Conservation (phyloP, 2,888 invertebrate genomes). For the Diplazon laetatorius region DNA sequence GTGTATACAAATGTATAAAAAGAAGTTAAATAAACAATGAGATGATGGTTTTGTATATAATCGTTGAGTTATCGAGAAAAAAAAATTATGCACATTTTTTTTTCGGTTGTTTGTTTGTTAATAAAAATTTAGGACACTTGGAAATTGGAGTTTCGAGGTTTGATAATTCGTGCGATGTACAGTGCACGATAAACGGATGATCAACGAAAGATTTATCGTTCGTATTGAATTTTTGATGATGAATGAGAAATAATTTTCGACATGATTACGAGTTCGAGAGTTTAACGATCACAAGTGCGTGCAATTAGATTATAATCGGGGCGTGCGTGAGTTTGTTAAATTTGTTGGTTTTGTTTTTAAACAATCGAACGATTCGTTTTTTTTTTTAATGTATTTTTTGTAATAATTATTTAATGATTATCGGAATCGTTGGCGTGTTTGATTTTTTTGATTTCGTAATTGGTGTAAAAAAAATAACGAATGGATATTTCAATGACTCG, state of each 20-base stretch:
- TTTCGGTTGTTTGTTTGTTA: neutral
- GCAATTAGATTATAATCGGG: neutral
- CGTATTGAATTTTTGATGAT: neutral
- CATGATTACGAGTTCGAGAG: neutral
- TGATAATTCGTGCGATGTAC: neutral
- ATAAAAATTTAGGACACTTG: neutral
- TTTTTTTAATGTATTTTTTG: neutral
- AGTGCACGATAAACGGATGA: neutral
- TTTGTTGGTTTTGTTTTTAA: neutral
- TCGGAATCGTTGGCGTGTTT: neutral
- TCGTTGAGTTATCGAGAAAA: too few species aligned
- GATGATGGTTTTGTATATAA: too few species aligned
- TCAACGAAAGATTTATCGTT: neutral
- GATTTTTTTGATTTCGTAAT: constrained; percentile 18
- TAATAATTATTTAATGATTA: neutral
- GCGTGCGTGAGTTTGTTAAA: constrained; percentile 13
- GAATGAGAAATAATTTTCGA: neutral
- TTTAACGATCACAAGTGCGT: constrained; percentile 10
- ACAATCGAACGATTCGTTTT: neutral
- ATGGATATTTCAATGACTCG: constrained; percentile 45
- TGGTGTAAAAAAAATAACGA: constrained; percentile 31
- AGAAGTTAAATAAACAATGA: too few species aligned
- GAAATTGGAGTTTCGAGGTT: neutral
- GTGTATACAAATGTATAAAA: too few species aligned
- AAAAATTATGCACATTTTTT: too few species aligned